Evolutionary conservation across 2,797 vertebrate genomes (phyloP), one percentile per base, ranked within the genome.

Genomic region (Coregonus suidteri): DNA sequence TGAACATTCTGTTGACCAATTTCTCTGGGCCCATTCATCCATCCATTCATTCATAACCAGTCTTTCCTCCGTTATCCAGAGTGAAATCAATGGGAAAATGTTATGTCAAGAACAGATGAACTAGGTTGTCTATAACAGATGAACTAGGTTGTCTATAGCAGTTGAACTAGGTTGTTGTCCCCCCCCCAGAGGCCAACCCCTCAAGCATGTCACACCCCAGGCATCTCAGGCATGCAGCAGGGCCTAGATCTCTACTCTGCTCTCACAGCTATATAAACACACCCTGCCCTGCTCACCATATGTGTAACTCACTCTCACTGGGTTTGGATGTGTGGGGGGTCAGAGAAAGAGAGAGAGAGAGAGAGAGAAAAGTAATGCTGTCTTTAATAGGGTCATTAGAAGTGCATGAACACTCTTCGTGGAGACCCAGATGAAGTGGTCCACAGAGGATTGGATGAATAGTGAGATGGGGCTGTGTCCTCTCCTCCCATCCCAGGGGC

Each of bases 81-180:
- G 25, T 25, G 1, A 25, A 25, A 25, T 25, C 25, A 25, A 25
- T 25, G 25, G 25, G 25, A 25, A 25, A 25, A 25, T 25, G 25
- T 25, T 25, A 25, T 25, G 25, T 25, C 1, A 25, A 34, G 80
- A 25, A 69, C 66, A 69, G 73, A 76, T 16, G 51, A 72, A 76
- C 76, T 77, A 75, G 41, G 52, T 53, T 18, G 16, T 16, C 54
- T 15, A 59, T 2, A 59, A 34, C 31, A 34, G 31, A 34, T 34
- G 31, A 34, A 34, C 31, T 34, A 34, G 31, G 31, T 3, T 34
- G 31, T 34, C 31, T 34, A 34, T 2, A 34, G 0, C 31, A 34
- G 31, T 0, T 34, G 3, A 34, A 34, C 31, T 34, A 34, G 31
- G 31, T 3, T 34, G 31, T 34, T 14, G 25, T 25, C 25, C 1